Base-by-base conservation (phyloP, 2,888 invertebrate species). In the Strigamia transsilvanica region DNA sequence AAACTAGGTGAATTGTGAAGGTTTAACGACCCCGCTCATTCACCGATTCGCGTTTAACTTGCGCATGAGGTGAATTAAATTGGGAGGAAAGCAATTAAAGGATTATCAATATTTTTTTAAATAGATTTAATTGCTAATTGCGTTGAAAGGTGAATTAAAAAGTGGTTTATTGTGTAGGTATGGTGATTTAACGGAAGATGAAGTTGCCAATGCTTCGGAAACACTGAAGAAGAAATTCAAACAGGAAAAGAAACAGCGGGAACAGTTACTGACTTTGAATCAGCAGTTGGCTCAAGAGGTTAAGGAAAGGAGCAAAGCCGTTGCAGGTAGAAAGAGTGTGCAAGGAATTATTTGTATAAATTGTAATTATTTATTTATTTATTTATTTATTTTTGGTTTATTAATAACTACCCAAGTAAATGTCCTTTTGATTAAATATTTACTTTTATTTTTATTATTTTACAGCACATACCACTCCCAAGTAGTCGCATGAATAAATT, bases 241-340 rank as follows among this genome's bases (percentile, higher is more conserved):
- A 80, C 94, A 93, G 86, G 96, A 96, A 88, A 96, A 95, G 89
- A 91, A 93, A 85, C 95, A 95, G 87, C 91, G 97, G 82, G 95
- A 96, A 86, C 95, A 96, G 88, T 90, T 97, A 86, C 91, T 97
- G 84, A 95, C 95, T 87, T 91, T 97, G 86, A 95, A 95, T 90
- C 96, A 97, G 89, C 94, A 96, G 86, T 90, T 97, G 86, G 97
- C 97, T 83, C 94, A 94, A 88, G 88, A 89, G 84, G 97, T 97
- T 86, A 97, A 96, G 91, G 94, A 95, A 89, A 95, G 95, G 91
- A 96, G 96, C 90, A 95, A 96, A 91, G 94, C 95, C 88, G 96
- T 96, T 86, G 97, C 97, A 89, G 97, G 97, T 97, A 79, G 18
- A 27, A 38, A 42, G 77, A 79, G 79, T 6, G 34, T n/a, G 61